Percentiles rank a stretch among this genome's conserved stretches.
phyloP scores from a whole-genome alignment of 2,888 invertebrate species.

The Sarcophaga caerulescens region DNA sequence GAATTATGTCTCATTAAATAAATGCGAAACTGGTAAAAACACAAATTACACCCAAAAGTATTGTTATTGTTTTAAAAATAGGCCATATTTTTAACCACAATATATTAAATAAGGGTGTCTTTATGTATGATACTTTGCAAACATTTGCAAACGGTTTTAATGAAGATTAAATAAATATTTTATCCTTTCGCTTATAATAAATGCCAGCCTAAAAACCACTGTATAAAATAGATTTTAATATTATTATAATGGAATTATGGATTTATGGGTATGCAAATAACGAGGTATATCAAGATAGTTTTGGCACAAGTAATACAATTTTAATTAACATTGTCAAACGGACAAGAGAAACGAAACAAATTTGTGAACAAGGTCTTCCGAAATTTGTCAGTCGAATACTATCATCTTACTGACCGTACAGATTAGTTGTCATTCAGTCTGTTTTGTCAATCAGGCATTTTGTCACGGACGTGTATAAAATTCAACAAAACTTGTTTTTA shows the following conservation, averaged over 20 bases:
- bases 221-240: not conserved
- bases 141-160: constrained; percentile 20
- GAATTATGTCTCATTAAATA: constrained; percentile 34
- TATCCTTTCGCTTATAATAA: not conserved
- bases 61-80: not conserved
- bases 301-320: too few relatives aligned
- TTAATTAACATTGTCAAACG: too few relatives aligned
- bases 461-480: too few relatives aligned
- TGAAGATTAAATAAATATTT: constrained; percentile 34
- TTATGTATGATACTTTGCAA: not conserved
- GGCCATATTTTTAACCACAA: constrained; percentile 27
- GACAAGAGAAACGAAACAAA: too few relatives aligned
- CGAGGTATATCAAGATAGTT: not conserved
- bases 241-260: constrained; percentile 5
- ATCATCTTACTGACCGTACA: too few relatives aligned
- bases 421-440: too few relatives aligned
- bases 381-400: too few relatives aligned
- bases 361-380: too few relatives aligned
- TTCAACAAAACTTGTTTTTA: too few relatives aligned
- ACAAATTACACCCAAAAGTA: not conserved
- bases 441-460: too few relatives aligned
- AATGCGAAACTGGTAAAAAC: constrained; percentile 8
- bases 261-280: not conserved
- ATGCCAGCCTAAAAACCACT: not conserved
- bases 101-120: not conserved